Base-by-base conservation (phyloP, 1,140 invertebrate species). In the Acyrthosiphon pisum region DNA sequence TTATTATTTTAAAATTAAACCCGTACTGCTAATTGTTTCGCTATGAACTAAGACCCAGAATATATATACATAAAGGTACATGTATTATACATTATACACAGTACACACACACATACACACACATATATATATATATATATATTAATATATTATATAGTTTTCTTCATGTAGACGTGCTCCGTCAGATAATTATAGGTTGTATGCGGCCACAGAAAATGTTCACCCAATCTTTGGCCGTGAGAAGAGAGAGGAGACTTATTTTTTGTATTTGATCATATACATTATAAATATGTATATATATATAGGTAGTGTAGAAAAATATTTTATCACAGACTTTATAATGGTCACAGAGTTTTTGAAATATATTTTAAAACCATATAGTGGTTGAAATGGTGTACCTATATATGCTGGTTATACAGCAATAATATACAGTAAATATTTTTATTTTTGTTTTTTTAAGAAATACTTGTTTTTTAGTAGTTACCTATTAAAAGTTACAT, bases 221-320 rank as follows among this genome's bases (percentile, higher is more conserved):
- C 91, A 84, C 91, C 91, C 91, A 93, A 93, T 93, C 91, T 93
- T 93, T 93, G 91, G 91, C 91, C 91, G 91, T 93, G 91, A 93
- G 91, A 93, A 93, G 91, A 93, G 91, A 93, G 91, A 93, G 91
- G 76, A 93, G 48, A 93, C 81, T 86, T 93, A 89, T 93, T 93
- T 93, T 93, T 93, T 86, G 35, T 93, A 93, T 93, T 93, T 84
- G 91, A 93, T 84, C 91, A 53, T 86, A 56, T 90, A 91, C 26
- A n/a, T 76, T 76, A n/a, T 76, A 76, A 76, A 76, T 76, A 76
- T 76, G 60, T 76, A 60, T 44, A 46, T 87, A 18, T 30, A 56
- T 41, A 37, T 37, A n/a, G n/a, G n/a, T n/a, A 46, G 90, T 83
- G 90, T 50, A 91, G 46, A 83, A 93, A 93, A 93, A 93, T 93